Base-by-base conservation (phyloP, 2,113 vertebrate genomes). In the Genyomyrus donnyi region DNA sequence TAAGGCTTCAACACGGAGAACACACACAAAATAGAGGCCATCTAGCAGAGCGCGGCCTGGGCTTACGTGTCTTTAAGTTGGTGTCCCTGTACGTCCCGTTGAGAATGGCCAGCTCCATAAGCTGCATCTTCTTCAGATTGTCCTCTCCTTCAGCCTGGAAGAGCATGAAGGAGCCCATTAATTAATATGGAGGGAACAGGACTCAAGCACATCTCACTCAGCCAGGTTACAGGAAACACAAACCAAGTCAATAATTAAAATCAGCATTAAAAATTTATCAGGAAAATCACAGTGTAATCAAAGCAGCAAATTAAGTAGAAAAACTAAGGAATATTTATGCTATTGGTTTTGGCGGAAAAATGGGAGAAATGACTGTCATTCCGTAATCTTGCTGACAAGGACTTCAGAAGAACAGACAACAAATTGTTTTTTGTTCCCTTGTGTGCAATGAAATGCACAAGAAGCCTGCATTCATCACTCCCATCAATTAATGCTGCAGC, bases 71-170 rank as follows among this genome's bases (percentile, higher is more conserved):
- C 95, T 96, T 96, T 92, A 96, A 42, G 92, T 97, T 96, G 94
- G 96, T 96, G 94, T 97, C 96, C 96, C 96, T 95, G 93, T 97
- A 97, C 21, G 96, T 97, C 91, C 96, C 96, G n/a, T 97, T 97
- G 39, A 97, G 95, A 89, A 97, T 97, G 10, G 96, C 96, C 19
- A 97, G 93, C 91, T 97, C 96, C 96, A 97, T 97, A 91, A 97
- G 94, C 92, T 97, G 96, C 95, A 97, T 96, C 94, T 97, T 97
- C 95, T 97, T 97, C 93, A 97, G 94, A 90, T 97, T 97, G 92
- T 97, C 96, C 91, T 97, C 96, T 83, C 96, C 96, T 90, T 97
- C 96, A 19, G 96, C 96, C 96, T 97, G 92, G 5, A 70, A 90
- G 7, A 21, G 49, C 49, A 89, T 45, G 53, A 31, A 88, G n/a